phyloP scores from a whole-genome alignment of 2,797 vertebrate genomes.

The Phoeniculus purpureus region DNA sequence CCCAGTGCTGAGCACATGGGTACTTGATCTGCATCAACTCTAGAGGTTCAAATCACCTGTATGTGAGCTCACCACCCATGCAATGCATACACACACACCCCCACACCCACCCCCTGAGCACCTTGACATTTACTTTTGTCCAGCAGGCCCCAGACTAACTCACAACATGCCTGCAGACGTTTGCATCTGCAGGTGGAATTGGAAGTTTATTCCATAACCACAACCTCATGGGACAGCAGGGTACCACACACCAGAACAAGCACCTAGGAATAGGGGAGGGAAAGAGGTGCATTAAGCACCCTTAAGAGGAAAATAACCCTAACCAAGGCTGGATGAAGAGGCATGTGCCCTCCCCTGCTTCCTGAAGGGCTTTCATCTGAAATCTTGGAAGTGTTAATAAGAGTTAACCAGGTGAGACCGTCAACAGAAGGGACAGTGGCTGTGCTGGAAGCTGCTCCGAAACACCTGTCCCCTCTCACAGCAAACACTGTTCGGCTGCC shows the following conservation, averaged over 20 bases:
- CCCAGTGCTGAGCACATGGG: rapidly evolving
- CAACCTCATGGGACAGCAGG: neutral
- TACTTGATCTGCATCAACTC: rapidly evolving
- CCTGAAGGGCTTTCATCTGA: conserved; percentile 37
- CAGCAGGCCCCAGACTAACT: neutral
- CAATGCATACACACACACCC: rapidly evolving
- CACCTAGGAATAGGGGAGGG: neutral
- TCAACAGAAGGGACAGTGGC: conserved; percentile 51
- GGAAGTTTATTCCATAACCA: neutral
- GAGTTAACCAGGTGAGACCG: conserved; percentile 61
- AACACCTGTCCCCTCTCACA: conserved; percentile 41
- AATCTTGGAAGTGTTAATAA: conserved; percentile 57
- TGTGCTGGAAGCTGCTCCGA: neutral
- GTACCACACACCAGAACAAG: too few relatives aligned
- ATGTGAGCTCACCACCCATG: rapidly evolving
- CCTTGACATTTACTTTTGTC: too few relatives aligned
- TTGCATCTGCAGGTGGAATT: neutral
- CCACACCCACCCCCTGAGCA: rapidly evolving
- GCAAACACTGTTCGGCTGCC: neutral
- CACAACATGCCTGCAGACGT: rapidly evolving
- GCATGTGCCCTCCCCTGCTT: neutral
- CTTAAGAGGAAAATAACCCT: neutral
- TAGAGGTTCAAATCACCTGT: rapidly evolving
- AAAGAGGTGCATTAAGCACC: rapidly evolving
- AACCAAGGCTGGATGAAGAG: neutral